Conservation (phyloP, 2,888 invertebrate genomes). For the Habroteleia sp. region DNA sequence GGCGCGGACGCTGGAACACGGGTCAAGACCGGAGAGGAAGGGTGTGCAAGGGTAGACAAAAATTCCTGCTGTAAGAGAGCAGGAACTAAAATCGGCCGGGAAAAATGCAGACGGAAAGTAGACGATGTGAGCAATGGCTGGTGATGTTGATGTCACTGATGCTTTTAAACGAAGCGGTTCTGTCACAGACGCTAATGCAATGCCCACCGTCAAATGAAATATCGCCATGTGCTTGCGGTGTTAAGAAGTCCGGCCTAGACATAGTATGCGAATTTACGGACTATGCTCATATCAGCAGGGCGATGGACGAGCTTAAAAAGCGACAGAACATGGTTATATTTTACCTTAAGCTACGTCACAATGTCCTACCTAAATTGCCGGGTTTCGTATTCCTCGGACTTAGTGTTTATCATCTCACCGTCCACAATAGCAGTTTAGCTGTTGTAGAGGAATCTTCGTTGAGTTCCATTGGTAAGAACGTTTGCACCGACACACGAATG, state of each 20-base stretch:
- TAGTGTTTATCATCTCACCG: constrained; percentile 93
- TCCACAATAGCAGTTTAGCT: constrained; percentile 93
- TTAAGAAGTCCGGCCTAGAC: constrained; percentile 94
- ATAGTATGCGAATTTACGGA: constrained; percentile 94
- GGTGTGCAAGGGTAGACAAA: constrained; percentile 16
- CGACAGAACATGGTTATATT: constrained; percentile 90
- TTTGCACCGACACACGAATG: too few relatives aligned
- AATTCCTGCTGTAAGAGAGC: constrained; percentile 24
- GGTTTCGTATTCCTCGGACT: constrained; percentile 93
- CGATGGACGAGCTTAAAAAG: constrained; percentile 91
- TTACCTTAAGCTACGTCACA: constrained; percentile 93
- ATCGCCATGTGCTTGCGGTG: constrained; percentile 90
- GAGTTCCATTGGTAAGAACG: constrained; percentile 89
- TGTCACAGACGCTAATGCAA: constrained; percentile 83
- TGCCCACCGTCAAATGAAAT: constrained; percentile 89
- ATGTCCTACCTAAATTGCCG: constrained; percentile 91
- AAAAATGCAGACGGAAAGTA: constrained; percentile 49
- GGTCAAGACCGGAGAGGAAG: constrained; percentile 21
- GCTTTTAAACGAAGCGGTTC: constrained; percentile 35
- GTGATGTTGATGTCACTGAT: constrained; percentile 41
- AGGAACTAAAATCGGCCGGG: constrained; percentile 5
- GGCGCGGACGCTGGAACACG: constrained; percentile 31
- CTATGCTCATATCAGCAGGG: constrained; percentile 88
- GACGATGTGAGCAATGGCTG: constrained; percentile 36
- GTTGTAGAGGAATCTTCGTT: constrained; percentile 93